These are phyloP conservation scores for Ceratitis capitata DNA, from an alignment of 1,140 invertebrate species.

Conservation along the genomic window DNA sequence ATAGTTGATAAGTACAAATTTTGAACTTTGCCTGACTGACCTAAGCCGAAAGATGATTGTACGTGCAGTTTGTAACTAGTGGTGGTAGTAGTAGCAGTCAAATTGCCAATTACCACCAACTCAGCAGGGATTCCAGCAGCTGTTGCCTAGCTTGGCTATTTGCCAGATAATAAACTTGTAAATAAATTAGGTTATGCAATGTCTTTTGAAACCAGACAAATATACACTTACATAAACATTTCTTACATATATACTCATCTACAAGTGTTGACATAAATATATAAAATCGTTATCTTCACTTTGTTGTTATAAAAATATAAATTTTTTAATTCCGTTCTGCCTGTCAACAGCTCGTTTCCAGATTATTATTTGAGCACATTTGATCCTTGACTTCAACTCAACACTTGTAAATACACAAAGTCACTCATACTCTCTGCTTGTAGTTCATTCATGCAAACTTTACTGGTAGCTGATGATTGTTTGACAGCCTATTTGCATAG, in stretches of 20 bases:
- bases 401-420: background rate
- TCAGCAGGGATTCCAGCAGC: background rate
- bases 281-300: too few species aligned
- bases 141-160: background rate
- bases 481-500: slow-evolving; percentile 22
- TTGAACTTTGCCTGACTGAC: background rate
- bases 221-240: background rate
- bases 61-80: too few species aligned
- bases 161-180: slow-evolving; percentile 32
- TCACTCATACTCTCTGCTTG: background rate
- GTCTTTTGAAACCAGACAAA: background rate
- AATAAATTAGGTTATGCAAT: slow-evolving; percentile 36
- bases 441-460: background rate
- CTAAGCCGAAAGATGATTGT: background rate
- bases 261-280: background rate
- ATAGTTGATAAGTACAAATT: background rate
- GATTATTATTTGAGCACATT: slow-evolving; percentile 25
- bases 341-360: slow-evolving; percentile 29
- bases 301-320: too few species aligned
- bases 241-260: background rate
- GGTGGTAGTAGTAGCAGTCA: background rate
- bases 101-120: background rate
- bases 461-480: background rate
- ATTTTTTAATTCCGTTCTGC: too few species aligned
- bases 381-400: slow-evolving; percentile 13